A percentile compares a stretch with the other conserved stretches of the same genome.
These are phyloP conservation scores for Xestia ashworthii DNA, from an alignment of 2,888 invertebrate genomes.

Conservation along the genomic window DNA sequence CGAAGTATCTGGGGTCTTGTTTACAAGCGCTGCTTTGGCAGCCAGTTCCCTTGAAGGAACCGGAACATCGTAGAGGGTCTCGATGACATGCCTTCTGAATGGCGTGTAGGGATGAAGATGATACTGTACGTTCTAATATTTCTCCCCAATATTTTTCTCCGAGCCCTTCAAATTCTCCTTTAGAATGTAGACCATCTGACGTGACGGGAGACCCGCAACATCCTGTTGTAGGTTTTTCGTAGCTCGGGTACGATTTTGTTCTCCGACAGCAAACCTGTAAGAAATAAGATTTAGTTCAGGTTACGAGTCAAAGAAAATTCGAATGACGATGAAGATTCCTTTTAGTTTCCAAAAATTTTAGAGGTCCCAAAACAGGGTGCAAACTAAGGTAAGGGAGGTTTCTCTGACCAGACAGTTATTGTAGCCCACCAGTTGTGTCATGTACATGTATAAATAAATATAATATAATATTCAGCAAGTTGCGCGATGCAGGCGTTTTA, in stretches of 20 bases:
- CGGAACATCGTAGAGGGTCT: slow-evolving; percentile 84
- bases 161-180: slow-evolving; percentile 92
- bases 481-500: neutral
- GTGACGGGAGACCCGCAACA: slow-evolving; percentile 88
- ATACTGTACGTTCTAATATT: slow-evolving; percentile 94
- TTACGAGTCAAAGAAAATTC: neutral
- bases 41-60: slow-evolving; percentile 84
- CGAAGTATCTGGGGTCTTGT: slow-evolving; percentile 86
- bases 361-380: neutral
- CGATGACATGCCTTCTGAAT: slow-evolving; percentile 90
- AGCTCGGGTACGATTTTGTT: slow-evolving; percentile 80
- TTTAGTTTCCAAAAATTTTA: neutral
- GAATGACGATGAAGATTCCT: neutral
- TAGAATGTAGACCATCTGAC: slow-evolving; percentile 87
- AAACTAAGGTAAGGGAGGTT: neutral
- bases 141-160: slow-evolving; percentile 94
- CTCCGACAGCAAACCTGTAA: slow-evolving; percentile 86
- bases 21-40: slow-evolving; percentile 84
- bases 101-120: slow-evolving; percentile 94
- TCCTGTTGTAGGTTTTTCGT: slow-evolving; percentile 84
- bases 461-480: too few species aligned
- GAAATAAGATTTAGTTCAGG: slow-evolving; percentile 24
- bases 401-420: neutral
- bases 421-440: neutral
- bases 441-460: too few species aligned